Conservation (phyloP, 2,888 invertebrate species). For the Chaitophorus viminalis region DNA sequence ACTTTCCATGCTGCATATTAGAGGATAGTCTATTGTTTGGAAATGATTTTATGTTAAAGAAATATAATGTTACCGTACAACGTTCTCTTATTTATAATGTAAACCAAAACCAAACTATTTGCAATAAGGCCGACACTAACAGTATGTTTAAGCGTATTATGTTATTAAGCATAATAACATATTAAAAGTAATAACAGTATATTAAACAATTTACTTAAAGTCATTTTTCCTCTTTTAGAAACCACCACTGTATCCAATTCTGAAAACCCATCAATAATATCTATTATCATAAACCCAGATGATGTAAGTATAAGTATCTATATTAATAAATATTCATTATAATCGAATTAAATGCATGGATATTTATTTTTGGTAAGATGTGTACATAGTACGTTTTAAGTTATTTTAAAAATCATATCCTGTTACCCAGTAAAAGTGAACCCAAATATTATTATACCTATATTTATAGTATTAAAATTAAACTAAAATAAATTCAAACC, state of each 20-base stretch:
- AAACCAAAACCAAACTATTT: background rate
- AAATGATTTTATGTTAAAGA: conserved; percentile 49
- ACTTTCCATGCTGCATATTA: conserved; percentile 46
- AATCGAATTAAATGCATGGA: no score
- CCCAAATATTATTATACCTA: no score
- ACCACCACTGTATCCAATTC: background rate
- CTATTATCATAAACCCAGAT: conserved; percentile 31
- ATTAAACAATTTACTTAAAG: background rate
- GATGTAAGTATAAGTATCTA: conserved; percentile 29
- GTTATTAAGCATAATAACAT: background rate
- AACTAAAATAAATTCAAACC: no score
- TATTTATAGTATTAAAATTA: no score
- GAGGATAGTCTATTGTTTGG: conserved; percentile 37
- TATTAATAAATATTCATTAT: no score
- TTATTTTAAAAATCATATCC: no score
- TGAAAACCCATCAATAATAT: conserved; percentile 19
- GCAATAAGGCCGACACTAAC: conserved; percentile 1
- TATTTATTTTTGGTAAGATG: no score
- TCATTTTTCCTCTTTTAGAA: conserved; percentile 15
- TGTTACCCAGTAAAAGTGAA: no score
- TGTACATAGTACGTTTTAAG: no score
- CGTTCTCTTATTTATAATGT: background rate
- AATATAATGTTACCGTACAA: conserved; percentile 53
- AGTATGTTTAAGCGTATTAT: conserved; percentile 40
- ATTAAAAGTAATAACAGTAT: no score